A percentile compares a stretch with the other conserved stretches of the same genome.
Evolutionary conservation across 2,888 invertebrate genomes (phyloP).

Genomic region (Phyto melanocephala): DNA sequence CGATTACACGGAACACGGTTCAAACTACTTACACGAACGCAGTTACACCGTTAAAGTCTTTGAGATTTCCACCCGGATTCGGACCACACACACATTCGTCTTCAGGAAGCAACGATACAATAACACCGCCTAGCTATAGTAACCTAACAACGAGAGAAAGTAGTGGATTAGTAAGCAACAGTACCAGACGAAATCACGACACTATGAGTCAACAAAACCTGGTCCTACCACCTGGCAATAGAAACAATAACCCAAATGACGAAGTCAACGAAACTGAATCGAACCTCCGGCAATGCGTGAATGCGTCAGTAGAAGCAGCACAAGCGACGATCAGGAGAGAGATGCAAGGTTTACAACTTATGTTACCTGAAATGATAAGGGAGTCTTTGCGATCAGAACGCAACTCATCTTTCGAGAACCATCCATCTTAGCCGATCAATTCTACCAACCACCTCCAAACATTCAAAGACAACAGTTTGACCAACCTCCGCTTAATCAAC

Average conservation of each 20-base stretch:
- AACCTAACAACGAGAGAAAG: not conserved
- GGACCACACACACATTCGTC: not conserved
- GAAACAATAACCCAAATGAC: not conserved
- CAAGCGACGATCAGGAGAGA: not conserved
- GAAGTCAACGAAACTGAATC: not conserved
- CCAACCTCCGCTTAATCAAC: too few species aligned
- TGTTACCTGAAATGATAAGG: too few species aligned
- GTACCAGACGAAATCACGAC: too few species aligned
- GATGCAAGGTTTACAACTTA: too few species aligned
- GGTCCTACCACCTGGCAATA: not conserved
- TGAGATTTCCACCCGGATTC: not conserved
- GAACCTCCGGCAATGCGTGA: not conserved
- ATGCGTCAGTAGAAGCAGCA: not conserved
- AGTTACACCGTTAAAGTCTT: not conserved
- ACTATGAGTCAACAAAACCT: not conserved
- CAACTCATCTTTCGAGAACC: too few species aligned
- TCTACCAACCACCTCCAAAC: too few species aligned
- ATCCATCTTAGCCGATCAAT: too few species aligned
- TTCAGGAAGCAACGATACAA: not conserved
- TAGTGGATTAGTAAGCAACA: too few species aligned
- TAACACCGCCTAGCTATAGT: not conserved
- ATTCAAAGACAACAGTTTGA: too few species aligned
- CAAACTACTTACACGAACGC: not conserved
- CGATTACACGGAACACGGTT: too few species aligned
- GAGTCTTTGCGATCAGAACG: too few species aligned